Evolutionary conservation across 1,140 invertebrate genomes (phyloP).

Genomic region (Drosophila baimaii): DNA sequence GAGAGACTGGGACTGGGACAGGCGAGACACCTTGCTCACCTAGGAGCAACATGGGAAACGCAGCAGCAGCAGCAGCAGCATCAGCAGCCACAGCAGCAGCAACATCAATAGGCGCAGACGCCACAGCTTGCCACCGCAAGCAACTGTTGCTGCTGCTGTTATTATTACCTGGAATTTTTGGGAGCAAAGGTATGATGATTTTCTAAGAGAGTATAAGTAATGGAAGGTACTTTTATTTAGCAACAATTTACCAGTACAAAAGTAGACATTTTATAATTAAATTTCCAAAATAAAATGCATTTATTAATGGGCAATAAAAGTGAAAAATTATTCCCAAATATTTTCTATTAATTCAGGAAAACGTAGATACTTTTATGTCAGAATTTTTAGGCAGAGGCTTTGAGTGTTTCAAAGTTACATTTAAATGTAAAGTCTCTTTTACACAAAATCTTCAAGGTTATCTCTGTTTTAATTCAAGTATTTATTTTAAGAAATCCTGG

Average conservation of each 20-base stretch:
- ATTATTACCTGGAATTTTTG: conserved; percentile 1
- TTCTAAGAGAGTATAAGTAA: too few relatives aligned
- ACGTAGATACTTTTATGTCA: not conserved
- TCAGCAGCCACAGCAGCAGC: conserved; percentile 21
- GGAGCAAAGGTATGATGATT: not conserved
- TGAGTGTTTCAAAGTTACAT: too few relatives aligned
- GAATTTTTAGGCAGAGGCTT: not conserved
- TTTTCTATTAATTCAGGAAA: not conserved
- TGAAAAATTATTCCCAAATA: not conserved
- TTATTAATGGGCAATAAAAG: not conserved
- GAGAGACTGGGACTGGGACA: conserved; percentile 9
- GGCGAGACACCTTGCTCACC: conserved; percentile 56
- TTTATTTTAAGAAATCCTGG: not conserved
- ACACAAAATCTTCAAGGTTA: too few relatives aligned
- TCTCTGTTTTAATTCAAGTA: not conserved
- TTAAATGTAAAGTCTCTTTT: too few relatives aligned
- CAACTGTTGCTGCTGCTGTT: conserved; percentile 75
- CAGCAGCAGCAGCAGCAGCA: conserved; percentile 27
- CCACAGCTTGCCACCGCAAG: conserved; percentile 70
- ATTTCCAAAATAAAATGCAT: not conserved
- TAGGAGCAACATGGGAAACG: conserved; percentile 63
- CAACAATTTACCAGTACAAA: not conserved
- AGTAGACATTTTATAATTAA: not conserved
- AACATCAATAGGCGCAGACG: conserved; percentile 67
- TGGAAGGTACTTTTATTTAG: not conserved